Percentiles rank a stretch among this genome's conserved stretches.
Conservation (phyloP, 2,888 invertebrate species). For the Drosophila differens region DNA sequence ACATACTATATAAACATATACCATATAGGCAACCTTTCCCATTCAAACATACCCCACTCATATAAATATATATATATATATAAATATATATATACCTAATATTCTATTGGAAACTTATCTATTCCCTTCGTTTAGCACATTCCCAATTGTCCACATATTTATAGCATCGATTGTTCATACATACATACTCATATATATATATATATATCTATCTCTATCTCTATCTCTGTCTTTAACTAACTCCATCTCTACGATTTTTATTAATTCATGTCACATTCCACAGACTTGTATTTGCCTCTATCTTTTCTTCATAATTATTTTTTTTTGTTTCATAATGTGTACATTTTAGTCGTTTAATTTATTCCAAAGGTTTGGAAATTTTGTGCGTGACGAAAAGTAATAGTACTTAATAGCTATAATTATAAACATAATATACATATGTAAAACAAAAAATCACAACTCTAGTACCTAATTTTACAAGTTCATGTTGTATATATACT, state of each 20-base stretch:
- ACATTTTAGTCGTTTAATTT: constrained; percentile 81
- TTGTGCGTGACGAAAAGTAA: constrained; percentile 70
- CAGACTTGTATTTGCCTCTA: constrained; percentile 22
- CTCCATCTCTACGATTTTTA: not conserved
- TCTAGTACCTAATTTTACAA: constrained; percentile 74
- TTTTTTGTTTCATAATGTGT: constrained; percentile 75
- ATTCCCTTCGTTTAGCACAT: constrained; percentile 34
- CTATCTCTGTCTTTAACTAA: constrained; percentile 2
- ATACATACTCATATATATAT: constrained; percentile 24
- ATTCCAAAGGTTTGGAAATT: constrained; percentile 78
- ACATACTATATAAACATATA: constrained; percentile 19
- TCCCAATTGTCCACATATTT: constrained; percentile 58
- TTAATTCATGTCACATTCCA: constrained; percentile 13
- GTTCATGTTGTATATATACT: constrained; percentile 76
- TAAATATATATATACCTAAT: constrained; percentile 1
- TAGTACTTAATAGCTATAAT: constrained; percentile 78
- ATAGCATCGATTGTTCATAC: constrained; percentile 65
- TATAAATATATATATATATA: not conserved
- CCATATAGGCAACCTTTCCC: constrained; percentile 24
- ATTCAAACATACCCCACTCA: not conserved
- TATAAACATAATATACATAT: constrained; percentile 49
- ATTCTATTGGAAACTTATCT: constrained; percentile 3
- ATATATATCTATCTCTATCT: not conserved
- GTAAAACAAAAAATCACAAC: constrained; percentile 37
- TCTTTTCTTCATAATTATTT: constrained; percentile 11